phyloP scores from a whole-genome alignment of 2,113 vertebrate genomes.

The Procavia capensis region DNA sequence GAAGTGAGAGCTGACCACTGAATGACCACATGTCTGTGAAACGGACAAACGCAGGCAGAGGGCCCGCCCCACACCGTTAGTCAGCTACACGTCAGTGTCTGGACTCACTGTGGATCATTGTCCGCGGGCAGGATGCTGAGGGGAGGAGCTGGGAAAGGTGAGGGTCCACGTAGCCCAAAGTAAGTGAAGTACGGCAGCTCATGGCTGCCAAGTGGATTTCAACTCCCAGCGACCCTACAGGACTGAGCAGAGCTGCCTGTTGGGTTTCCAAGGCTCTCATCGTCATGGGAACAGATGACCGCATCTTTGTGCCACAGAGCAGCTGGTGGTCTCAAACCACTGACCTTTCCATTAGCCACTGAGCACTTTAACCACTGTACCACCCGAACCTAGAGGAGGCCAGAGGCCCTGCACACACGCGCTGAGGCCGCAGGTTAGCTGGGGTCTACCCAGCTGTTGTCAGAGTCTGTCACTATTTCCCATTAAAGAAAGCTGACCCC shows the following conservation, averaged over 20 bases:
- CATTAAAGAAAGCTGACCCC: not conserved
- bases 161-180: not conserved
- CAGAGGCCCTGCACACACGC: not conserved
- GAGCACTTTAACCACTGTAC: not conserved
- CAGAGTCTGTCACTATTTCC: not conserved
- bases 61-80: too few species aligned
- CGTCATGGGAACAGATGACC: not conserved
- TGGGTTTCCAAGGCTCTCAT: not conserved
- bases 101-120: not conserved
- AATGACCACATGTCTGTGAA: not conserved
- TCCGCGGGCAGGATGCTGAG: not conserved
- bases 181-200: not conserved
- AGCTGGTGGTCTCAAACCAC: not conserved
- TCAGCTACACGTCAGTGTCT: not conserved
- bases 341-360: not conserved
- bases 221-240: not conserved
- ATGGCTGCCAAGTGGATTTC: not conserved
- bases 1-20: not conserved
- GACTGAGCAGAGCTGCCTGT: not conserved
- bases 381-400: not conserved
- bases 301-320: not conserved
- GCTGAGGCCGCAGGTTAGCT: not conserved
- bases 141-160: not conserved
- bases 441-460: not conserved
- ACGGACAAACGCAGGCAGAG: not conserved